Percentiles rank a stretch among this genome's conserved stretches.
Conservation (phyloP, 2,888 invertebrate genomes). For the Erannis defoliaria region DNA sequence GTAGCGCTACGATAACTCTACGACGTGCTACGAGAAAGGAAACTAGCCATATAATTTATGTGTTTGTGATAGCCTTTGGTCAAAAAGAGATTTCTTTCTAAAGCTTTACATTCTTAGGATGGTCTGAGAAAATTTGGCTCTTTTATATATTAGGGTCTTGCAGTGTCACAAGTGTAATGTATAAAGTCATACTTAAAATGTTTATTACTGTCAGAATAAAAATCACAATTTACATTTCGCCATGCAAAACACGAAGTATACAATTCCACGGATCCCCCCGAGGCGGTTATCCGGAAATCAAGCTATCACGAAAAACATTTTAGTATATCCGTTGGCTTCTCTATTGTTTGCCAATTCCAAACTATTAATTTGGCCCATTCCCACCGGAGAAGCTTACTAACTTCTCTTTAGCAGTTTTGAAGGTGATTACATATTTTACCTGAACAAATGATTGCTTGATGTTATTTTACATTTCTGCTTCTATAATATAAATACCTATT, state of each 20-base stretch:
- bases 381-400: slow-evolving; percentile 21
- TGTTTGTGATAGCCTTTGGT: slow-evolving; percentile 49
- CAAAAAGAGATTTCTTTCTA: slow-evolving; percentile 34
- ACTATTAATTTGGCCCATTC: slow-evolving; percentile 43
- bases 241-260: slow-evolving; percentile 36
- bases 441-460: neutral
- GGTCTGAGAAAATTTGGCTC: neutral
- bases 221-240: slow-evolving; percentile 31
- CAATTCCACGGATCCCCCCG: slow-evolving; percentile 41
- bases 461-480: neutral
- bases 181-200: slow-evolving; percentile 1
- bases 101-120: neutral
- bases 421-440: slow-evolving; percentile 2
- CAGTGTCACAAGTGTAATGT: neutral
- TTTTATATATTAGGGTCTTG: neutral
- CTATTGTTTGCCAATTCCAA: slow-evolving; percentile 52
- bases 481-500: neutral
- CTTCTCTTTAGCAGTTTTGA: slow-evolving; percentile 13
- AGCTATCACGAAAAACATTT: slow-evolving; percentile 56
- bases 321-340: slow-evolving; percentile 52
- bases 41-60: slow-evolving; percentile 48
- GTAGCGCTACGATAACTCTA: slow-evolving; percentile 57
- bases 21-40: slow-evolving; percentile 48
- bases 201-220: slow-evolving; percentile 23
- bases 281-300: slow-evolving; percentile 54